Conservation (phyloP, 2,113 vertebrate species). For the Macrotus californicus region DNA sequence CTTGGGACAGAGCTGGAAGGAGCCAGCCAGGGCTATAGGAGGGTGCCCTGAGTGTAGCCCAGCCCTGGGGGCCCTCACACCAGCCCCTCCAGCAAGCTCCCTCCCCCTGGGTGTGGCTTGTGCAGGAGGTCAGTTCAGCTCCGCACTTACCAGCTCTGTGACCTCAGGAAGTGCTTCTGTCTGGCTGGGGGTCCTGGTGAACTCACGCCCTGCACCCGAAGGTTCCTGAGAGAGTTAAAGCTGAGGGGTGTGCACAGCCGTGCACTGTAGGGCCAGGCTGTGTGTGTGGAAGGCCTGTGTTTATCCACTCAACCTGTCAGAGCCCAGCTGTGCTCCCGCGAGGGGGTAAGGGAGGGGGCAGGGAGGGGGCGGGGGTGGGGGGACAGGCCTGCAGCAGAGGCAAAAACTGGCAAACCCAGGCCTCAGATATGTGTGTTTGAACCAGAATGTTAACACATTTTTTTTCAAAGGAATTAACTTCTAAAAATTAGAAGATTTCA, state of each 20-base stretch:
- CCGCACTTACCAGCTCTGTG: not conserved
- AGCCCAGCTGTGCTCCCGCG: constrained; percentile 65
- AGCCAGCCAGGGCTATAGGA: not conserved
- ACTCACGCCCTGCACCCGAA: not conserved
- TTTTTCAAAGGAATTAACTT: not conserved
- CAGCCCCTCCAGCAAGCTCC: not conserved
- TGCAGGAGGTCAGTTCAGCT: not conserved
- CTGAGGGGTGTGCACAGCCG: not conserved
- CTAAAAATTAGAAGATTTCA: constrained; percentile 4
- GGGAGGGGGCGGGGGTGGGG: not conserved
- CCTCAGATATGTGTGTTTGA: not conserved
- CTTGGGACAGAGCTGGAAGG: not conserved
- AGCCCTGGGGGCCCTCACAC: not conserved
- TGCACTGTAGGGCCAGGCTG: constrained; percentile 40
- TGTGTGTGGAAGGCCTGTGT: constrained; percentile 52
- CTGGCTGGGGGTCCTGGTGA: not conserved
- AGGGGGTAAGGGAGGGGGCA: not conserved
- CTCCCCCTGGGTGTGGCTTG: too few relatives aligned
- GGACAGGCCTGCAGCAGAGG: not conserved
- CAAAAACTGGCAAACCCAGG: not conserved
- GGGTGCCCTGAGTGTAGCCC: not conserved
- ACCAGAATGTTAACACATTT: not conserved
- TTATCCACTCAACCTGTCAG: constrained; percentile 64
- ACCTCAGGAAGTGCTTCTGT: not conserved
- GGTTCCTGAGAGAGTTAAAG: constrained; percentile 16